phyloP scores from a whole-genome alignment of 2,113 vertebrate species.

The Xyrauchen texanus region DNA sequence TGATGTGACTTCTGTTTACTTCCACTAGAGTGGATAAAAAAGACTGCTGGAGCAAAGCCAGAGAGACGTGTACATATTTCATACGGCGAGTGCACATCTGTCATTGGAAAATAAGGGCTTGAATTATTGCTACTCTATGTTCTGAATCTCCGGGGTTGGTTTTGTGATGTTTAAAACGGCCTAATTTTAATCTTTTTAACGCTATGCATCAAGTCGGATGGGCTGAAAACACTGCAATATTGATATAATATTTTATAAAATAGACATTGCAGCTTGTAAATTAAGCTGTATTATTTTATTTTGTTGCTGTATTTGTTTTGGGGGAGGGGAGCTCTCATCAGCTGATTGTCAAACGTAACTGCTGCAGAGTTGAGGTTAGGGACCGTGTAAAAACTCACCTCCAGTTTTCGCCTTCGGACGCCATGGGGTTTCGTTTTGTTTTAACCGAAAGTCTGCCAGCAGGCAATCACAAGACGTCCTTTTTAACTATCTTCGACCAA shows the following conservation, averaged over 20 bases:
- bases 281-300: too few relatives aligned
- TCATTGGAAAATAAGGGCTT: too few relatives aligned
- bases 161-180: too few relatives aligned
- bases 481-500: not conserved
- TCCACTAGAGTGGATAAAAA: not conserved
- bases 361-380: conserved; percentile 67
- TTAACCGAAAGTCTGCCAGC: conserved; percentile 6
- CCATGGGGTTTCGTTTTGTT: not conserved
- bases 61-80: not conserved
- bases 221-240: not conserved
- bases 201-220: not conserved
- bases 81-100: conserved; percentile 25
- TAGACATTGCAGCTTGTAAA: not conserved
- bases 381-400: conserved; percentile 46
- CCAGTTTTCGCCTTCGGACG: not conserved
- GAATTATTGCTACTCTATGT: not conserved
- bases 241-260: not conserved
- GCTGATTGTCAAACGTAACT: conserved; percentile 74
- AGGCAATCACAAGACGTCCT: not conserved
- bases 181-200: not conserved
- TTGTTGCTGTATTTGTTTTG: conserved; percentile 25
- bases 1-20: not conserved
- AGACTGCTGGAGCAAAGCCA: not conserved
- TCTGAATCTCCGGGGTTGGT: not conserved
- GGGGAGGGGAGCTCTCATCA: conserved; percentile 66